Percentiles rank a stretch among this genome's conserved stretches.
phyloP scores from a whole-genome alignment of 2,888 invertebrate species.

The Leuctra nigra region DNA sequence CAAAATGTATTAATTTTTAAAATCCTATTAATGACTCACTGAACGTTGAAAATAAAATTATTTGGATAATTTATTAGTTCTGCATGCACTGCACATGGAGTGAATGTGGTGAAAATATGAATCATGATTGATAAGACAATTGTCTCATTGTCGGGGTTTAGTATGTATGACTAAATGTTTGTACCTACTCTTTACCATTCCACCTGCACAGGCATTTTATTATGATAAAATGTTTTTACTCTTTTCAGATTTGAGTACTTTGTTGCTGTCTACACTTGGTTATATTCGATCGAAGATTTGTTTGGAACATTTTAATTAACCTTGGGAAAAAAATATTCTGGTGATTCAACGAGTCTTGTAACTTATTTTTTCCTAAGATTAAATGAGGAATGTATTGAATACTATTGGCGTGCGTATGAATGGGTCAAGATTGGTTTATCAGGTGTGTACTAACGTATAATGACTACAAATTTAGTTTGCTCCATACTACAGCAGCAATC shows the following conservation, averaged over 20 bases:
- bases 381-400: slow-evolving; percentile 20
- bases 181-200: too few species aligned
- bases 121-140: neutral
- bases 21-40: too few species aligned
- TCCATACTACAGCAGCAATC: slow-evolving; percentile 20
- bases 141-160: too few species aligned
- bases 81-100: too few species aligned
- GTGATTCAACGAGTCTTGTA: slow-evolving; percentile 21
- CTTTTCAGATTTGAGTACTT: slow-evolving; percentile 24
- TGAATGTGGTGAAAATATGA: neutral
- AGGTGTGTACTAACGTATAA: slow-evolving; percentile 4
- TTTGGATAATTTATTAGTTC: too few species aligned
- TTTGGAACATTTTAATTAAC: slow-evolving; percentile 20
- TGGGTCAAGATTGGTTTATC: slow-evolving; percentile 13
- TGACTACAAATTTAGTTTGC: slow-evolving; percentile 18
- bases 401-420: slow-evolving; percentile 18
- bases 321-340: slow-evolving; percentile 13
- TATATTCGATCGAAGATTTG: neutral
- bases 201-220: too few species aligned
- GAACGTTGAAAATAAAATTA: too few species aligned
- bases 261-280: slow-evolving; percentile 15
- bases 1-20: too few species aligned
- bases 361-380: slow-evolving; percentile 20
- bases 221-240: slow-evolving; percentile 4
- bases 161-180: too few species aligned